Evolutionary conservation across 2,888 invertebrate species (phyloP).

Genomic region (Tribolium freemani): DNA sequence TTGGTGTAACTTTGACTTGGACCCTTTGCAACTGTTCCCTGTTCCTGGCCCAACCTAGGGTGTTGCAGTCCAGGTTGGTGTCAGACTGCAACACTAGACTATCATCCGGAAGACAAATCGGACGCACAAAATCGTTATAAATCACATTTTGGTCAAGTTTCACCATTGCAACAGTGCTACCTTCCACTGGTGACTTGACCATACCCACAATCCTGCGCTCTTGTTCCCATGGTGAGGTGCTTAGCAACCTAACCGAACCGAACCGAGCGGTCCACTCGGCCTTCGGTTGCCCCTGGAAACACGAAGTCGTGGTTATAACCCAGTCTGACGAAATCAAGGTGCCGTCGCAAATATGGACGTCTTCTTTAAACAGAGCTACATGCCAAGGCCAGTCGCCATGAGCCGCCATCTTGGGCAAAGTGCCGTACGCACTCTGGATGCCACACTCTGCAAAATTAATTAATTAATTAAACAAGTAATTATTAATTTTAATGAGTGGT

Average conservation of each 20-base stretch:
- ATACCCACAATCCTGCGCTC: constrained; percentile 87
- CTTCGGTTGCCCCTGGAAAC: constrained; percentile 88
- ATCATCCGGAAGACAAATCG: constrained; percentile 82
- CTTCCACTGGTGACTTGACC: constrained; percentile 91
- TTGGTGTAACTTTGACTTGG: constrained; percentile 81
- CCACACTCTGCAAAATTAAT: constrained; percentile 65
- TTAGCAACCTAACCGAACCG: constrained; percentile 82
- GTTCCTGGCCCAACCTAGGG: constrained; percentile 88
- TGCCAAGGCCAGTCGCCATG: constrained; percentile 97
- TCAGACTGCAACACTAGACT: constrained; percentile 63
- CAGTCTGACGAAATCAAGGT: constrained; percentile 85
- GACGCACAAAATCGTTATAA: constrained; percentile 87
- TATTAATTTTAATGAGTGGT: not conserved
- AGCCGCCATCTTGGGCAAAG: constrained; percentile 78
- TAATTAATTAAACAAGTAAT: too few relatives aligned
- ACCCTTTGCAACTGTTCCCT: constrained; percentile 86
- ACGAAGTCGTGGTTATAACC: constrained; percentile 89
- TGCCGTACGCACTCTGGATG: constrained; percentile 61
- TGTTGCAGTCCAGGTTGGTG: constrained; percentile 77
- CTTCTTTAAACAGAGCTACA: constrained; percentile 84
- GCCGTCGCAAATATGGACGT: constrained; percentile 90
- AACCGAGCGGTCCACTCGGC: constrained; percentile 89
- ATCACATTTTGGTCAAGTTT: constrained; percentile 82
- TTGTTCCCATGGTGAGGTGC: constrained; percentile 90
- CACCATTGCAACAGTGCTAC: constrained; percentile 86